Evolutionary conservation across 1,140 invertebrate genomes (phyloP).

Genomic region (Leptinotarsa undecemlineata): DNA sequence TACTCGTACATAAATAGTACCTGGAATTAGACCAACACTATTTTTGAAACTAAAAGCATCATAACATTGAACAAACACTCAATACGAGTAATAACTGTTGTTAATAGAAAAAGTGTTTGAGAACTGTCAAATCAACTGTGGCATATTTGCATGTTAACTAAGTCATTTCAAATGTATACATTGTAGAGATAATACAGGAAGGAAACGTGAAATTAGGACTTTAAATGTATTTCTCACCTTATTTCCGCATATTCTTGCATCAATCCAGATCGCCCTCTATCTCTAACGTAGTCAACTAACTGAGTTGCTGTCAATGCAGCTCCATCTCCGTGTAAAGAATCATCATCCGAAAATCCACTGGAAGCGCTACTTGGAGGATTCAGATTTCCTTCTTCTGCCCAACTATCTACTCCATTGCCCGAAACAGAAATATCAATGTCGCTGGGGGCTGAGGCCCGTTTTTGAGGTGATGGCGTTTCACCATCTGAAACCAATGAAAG

Average conservation of each 20-base stretch:
- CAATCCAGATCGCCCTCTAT: conserved; percentile 76
- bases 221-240: conserved; percentile 53
- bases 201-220: no score
- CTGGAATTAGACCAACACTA: no score
- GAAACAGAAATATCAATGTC: conserved; percentile 48
- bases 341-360: conserved; percentile 86
- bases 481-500: conserved; percentile 43
- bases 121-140: no score
- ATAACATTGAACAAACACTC: no score
- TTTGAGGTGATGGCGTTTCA: conserved; percentile 52
- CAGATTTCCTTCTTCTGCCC: conserved; percentile 51
- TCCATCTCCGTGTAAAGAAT: conserved; percentile 75
- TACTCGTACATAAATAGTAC: no score
- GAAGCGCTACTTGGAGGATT: conserved; percentile 77
- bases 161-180: no score
- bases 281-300: conserved; percentile 76
- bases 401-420: conserved; percentile 46
- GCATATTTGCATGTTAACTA: no score
- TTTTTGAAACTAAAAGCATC: no score
- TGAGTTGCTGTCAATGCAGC: conserved; percentile 67
- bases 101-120: no score
- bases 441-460: conserved; percentile 43
- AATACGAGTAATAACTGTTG: no score
- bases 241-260: conserved; percentile 85
- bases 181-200: no score